Evolutionary conservation across 2,113 vertebrate species (phyloP), one percentile per base, ranked within the genome.

Genomic region (Siniperca knerii): DNA sequence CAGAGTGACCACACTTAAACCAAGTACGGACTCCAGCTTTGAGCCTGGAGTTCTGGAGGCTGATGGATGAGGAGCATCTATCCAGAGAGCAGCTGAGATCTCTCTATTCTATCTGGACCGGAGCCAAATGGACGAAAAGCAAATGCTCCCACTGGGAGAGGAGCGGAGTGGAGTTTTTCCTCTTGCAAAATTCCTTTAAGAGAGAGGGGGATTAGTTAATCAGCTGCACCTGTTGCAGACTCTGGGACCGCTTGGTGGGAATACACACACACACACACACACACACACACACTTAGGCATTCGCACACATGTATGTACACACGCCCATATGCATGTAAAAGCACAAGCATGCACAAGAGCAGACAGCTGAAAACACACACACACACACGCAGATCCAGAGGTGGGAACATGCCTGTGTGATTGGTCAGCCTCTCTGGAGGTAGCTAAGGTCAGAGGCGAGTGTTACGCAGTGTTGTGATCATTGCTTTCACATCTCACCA

Each of bases 201-300:
- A 84, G 85, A 80, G 83, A 66, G 81, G 57, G 78, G 84, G 90
- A 89, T 91, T 90, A 87, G 92, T 83, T 91, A 91, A 93, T 93
- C 90, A 93, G 92, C 89, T 84, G 92, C 94, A 95, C 93, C 93
- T 95, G 93, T 94, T 94, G 81, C 81, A 62, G 79, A 68, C 81
- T 83, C 66, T 79, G 70, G 54, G 86, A 77, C 76, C 1, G 44
- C 83, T 84, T 33, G 58, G 83, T 92, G 90, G 89, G 87, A 94
- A 91, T 68, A 87, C 80, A 81, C 67, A 58, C 83, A 76, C 52
- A 79, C 52, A 58, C 29, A 70, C n/a, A 55, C 62, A 77, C 65
- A 52, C 64, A 2, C 52, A 66, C 46, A n/a, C 23, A 46, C 55
- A 55, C 54, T 9, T 25, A 25, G 18, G 33, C 42, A 72, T 20